Conservation (phyloP, 1,140 invertebrate species). For the Megathymus violae region DNA sequence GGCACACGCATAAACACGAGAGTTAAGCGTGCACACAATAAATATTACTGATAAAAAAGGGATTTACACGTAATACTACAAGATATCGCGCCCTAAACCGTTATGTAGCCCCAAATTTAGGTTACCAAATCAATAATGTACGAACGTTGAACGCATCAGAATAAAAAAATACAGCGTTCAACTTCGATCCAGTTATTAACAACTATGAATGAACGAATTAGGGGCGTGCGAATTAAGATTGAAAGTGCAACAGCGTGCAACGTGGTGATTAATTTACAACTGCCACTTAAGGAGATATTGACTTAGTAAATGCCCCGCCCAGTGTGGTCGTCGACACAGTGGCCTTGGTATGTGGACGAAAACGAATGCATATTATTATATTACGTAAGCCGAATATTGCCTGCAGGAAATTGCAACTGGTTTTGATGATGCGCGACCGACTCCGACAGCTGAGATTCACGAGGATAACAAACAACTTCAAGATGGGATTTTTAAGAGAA, state of each 20-base stretch:
- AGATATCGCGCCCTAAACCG: constrained; percentile 57
- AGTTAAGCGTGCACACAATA: constrained; percentile 69
- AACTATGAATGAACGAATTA: constrained; percentile 63
- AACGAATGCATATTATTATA: constrained; percentile 68
- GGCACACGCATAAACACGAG: constrained; percentile 61
- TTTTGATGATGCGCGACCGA: constrained; percentile 55
- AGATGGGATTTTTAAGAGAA: constrained; percentile 42
- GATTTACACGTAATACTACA: constrained; percentile 62
- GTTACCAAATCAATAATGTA: constrained; percentile 41
- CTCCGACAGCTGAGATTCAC: constrained; percentile 56
- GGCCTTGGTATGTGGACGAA: constrained; percentile 61
- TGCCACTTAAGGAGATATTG: constrained; percentile 73
- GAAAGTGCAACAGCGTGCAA: constrained; percentile 70
- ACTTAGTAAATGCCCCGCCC: constrained; percentile 64
- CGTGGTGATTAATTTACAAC: constrained; percentile 70
- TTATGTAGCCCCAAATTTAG: constrained; percentile 49
- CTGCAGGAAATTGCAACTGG: constrained; percentile 74
- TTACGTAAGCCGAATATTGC: constrained; percentile 67
- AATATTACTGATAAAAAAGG: constrained; percentile 71
- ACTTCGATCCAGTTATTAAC: constrained; percentile 6
- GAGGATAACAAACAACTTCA: constrained; percentile 45
- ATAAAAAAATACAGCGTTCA: constrained; percentile 22
- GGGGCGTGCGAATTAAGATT: constrained; percentile 60
- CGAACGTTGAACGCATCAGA: constrained; percentile 10
- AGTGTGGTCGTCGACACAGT: constrained; percentile 57